phyloP scores from a whole-genome alignment of 2,113 vertebrate genomes.

The Gymnogyps californianus region DNA sequence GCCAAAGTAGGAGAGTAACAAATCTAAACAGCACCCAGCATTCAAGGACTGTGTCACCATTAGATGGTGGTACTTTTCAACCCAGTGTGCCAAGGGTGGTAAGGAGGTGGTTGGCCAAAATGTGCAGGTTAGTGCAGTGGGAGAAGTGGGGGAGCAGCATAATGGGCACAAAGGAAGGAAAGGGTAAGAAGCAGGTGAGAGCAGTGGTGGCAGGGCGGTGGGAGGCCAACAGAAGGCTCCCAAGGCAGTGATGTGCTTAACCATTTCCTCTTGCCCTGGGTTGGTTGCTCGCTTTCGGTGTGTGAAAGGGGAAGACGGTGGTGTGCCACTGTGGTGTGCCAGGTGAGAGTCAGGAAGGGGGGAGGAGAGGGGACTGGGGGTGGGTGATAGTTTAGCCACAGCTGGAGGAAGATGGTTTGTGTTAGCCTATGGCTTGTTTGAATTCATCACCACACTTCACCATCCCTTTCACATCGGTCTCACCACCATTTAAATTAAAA shows the following conservation, averaged over 20 bases:
- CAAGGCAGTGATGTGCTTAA: background rate
- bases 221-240: background rate
- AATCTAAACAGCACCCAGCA: background rate
- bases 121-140: background rate
- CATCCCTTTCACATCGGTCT: background rate
- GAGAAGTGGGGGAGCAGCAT: background rate
- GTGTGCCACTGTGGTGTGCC: background rate
- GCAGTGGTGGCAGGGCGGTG: background rate
- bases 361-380: background rate
- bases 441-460: background rate
- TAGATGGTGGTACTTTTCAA: background rate
- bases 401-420: background rate
- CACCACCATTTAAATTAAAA: background rate
- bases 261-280: background rate
- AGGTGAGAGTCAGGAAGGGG: background rate
- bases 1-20: background rate
- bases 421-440: background rate
- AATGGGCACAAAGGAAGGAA: background rate
- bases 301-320: background rate
- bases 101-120: background rate
- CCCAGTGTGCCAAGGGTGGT: accelerated
- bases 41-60: background rate
- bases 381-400: background rate
- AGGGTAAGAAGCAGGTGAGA: background rate
- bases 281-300: accelerated